Evolutionary conservation across 2,797 vertebrate species (phyloP).

Genomic region (Sebastes hubbsi): DNA sequence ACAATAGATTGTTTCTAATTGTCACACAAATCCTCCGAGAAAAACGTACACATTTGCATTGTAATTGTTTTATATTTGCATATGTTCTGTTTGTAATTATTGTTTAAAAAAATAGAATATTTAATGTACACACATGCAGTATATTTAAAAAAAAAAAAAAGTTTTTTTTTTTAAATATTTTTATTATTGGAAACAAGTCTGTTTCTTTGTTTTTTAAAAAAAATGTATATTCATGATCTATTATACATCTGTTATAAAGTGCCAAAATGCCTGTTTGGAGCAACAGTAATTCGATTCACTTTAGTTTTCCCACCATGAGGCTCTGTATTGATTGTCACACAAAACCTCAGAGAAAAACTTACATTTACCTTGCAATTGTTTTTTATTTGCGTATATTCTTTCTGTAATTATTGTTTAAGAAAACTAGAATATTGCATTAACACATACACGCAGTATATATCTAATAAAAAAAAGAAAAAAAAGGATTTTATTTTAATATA

Average conservation of each 20-base stretch:
- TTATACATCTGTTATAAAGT: background rate
- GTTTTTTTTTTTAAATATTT: background rate
- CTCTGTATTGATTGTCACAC: background rate
- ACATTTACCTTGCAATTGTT: background rate
- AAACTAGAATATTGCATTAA: too few relatives aligned
- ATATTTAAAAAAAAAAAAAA: background rate
- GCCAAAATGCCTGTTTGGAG: background rate
- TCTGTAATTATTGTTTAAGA: background rate
- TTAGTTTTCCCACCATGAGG: background rate
- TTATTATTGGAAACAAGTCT: background rate
- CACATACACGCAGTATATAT: too few relatives aligned
- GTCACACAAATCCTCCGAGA: background rate
- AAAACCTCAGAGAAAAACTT: background rate
- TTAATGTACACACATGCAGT: background rate
- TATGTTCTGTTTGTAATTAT: background rate
- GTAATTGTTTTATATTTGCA: background rate
- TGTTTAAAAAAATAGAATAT: background rate
- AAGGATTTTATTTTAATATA: too few relatives aligned
- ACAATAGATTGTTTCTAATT: background rate
- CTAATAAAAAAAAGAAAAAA: too few relatives aligned
- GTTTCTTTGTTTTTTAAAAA: too few relatives aligned
- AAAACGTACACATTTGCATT: rapidly evolving
- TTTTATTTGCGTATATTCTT: background rate
- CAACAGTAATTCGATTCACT: background rate
- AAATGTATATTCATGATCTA: background rate